These are phyloP conservation scores for Drosophila yakuba DNA, from an alignment of 1,140 invertebrate genomes.

Conservation along the genomic window DNA sequence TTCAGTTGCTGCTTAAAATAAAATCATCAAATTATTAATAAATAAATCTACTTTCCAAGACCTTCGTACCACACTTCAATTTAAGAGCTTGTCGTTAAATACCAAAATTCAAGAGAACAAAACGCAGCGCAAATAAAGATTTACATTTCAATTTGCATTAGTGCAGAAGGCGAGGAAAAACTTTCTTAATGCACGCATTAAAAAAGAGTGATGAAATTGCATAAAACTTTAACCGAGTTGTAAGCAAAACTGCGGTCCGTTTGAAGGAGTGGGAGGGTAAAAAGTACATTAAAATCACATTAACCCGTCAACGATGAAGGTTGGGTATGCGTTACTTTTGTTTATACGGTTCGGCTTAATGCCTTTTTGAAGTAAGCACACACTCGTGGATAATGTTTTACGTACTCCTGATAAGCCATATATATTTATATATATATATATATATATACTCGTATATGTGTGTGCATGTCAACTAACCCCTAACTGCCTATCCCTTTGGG, in stretches of 20 bases:
- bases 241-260: constrained; percentile 1
- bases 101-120: background rate
- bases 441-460: background rate
- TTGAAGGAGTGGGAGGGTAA: constrained; percentile 28
- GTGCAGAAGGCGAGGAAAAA: constrained; percentile 29
- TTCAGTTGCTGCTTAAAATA: too few species aligned
- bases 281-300: constrained; percentile 83
- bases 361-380: constrained; percentile 69
- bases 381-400: constrained; percentile 21
- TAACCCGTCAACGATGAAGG: constrained; percentile 78
- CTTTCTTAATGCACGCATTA: constrained; percentile 47
- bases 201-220: constrained; percentile 46
- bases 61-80: too few species aligned
- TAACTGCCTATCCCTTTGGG: constrained; percentile 21
- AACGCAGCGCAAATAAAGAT: constrained; percentile 16
- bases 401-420: constrained; percentile 19
- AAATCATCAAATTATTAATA: too few species aligned
- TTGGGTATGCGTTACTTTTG: constrained; percentile 78
- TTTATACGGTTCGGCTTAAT: constrained; percentile 73
- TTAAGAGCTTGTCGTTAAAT: background rate
- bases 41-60: too few species aligned
- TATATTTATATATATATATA: constrained; percentile 7
- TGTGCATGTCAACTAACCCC: constrained; percentile 39
- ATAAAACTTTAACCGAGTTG: constrained; percentile 52
- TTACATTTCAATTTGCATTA: constrained; percentile 49